Base-by-base conservation (phyloP, 2,113 vertebrate genomes). In the Osmerus mordax region DNA sequence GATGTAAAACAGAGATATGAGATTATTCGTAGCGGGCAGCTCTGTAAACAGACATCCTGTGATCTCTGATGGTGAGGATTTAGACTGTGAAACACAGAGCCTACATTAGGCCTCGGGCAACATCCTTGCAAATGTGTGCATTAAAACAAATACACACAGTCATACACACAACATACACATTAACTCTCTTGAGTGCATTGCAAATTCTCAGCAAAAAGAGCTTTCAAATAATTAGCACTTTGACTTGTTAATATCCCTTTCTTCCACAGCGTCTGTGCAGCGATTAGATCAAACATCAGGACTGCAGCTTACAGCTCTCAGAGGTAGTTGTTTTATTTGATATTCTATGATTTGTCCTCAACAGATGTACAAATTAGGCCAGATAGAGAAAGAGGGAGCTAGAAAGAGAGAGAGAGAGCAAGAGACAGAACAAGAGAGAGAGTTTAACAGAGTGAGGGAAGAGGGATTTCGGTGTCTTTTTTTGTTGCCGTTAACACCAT, bases 341-440 rank as follows among this genome's bases (percentile, higher is more conserved):
- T 23, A 23, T 23, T 23, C 23, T 23, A 67, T 75, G 73, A 75
- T 69, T 67, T 61, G 19, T 69, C 62, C 69, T 72, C 59, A 51
- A 87, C 75, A 75, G 82, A 89, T 87, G 87, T 76, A 83, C 89
- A 92, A 93, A 93, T 92, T 89, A 93, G 92, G 93, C 92, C 92
- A 92, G 86, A 87, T 90, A 91, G 63, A 47, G 32, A 65, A 16
- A 47, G 63, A 3, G n/a, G 41, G 36, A 65, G 13, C 18, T 29
- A 47, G 63, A 41, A 4, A 19, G 9, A 14, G 3, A n/a, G 63
- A n/a, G 63, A 13, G 8, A 51, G n/a, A 55, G 60, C 52, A 14
- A n/a, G 56, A 61, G 13, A 61, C n/a, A 65, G 11, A 65, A 19
- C 18, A 21, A n/a, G n/a, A 64, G 29, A 54, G 60, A n/a, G 52